These are phyloP conservation scores for Synergus itoensis DNA, from an alignment of 2,888 invertebrate species.

Conservation along the genomic window DNA sequence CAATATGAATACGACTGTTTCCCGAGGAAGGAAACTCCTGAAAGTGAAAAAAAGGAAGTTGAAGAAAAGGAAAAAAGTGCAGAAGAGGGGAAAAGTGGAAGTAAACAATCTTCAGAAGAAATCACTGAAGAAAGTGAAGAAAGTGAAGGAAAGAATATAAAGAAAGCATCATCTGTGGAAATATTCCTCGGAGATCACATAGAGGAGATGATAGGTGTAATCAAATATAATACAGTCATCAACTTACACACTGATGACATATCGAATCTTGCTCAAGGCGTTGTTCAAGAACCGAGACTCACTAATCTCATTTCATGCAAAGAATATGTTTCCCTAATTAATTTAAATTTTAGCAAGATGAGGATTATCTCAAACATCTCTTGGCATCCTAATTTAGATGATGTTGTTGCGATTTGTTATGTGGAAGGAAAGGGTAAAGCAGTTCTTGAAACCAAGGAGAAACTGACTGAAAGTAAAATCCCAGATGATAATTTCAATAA, in stretches of 20 bases:
- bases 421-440: conserved; percentile 34
- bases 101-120: conserved; percentile 10
- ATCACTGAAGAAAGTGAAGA: conserved; percentile 39
- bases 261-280: conserved; percentile 52
- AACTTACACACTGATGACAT: conserved; percentile 71
- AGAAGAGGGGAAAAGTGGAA: conserved; percentile 39
- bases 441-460: background rate
- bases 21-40: conserved; percentile 35
- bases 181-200: conserved; percentile 57
- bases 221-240: conserved; percentile 67
- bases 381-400: conserved; percentile 68
- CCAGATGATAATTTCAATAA: background rate
- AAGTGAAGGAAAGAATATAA: conserved; percentile 16
- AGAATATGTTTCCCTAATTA: conserved; percentile 67
- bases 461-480: background rate
- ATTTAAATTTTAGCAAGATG: conserved; percentile 61
- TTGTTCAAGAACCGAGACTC: background rate
- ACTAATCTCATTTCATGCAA: conserved; percentile 51
- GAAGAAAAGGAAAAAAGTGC: conserved; percentile 49
- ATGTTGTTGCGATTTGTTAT: conserved; percentile 65
- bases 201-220: conserved; percentile 60
- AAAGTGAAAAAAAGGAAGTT: conserved; percentile 41
- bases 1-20: conserved; percentile 66
- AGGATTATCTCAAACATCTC: conserved; percentile 68
- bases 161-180: conserved; percentile 47